Conservation (phyloP, 2,797 vertebrate genomes). For the Acanthis flammea region DNA sequence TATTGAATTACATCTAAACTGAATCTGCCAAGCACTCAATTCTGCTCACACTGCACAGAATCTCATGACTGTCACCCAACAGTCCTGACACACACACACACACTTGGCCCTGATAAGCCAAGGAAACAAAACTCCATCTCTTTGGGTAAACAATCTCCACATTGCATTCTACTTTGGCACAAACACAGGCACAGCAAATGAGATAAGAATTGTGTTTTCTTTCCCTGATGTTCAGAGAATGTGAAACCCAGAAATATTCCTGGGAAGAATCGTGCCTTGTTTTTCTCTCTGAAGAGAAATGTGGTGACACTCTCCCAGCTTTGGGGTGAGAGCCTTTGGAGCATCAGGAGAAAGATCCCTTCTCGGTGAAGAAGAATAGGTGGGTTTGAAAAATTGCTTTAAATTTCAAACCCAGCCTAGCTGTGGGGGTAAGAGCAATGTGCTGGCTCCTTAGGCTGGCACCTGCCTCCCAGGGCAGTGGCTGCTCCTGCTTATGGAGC, state of each 20-base stretch:
- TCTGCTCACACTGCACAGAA: neutral
- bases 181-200: neutral
- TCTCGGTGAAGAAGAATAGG: neutral
- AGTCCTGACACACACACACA: too few species aligned
- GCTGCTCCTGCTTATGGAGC: neutral
- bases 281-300: neutral
- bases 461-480: neutral
- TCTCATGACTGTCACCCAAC: neutral
- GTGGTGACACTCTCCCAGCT: neutral
- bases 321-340: rapidly evolving
- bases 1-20: neutral
- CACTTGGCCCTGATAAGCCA: neutral
- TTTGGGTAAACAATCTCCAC: neutral
- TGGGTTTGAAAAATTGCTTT: neutral
- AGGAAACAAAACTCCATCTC: neutral
- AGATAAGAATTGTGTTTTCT: neutral
- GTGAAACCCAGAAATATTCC: neutral
- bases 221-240: neutral
- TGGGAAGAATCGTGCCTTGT: neutral
- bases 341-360: rapidly evolving
- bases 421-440: rapidly evolving
- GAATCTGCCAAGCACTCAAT: neutral
- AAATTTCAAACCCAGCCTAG: neutral
- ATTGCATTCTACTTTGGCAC: neutral
- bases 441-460: neutral